Evolutionary conservation across 2,888 invertebrate species (phyloP), one percentile per base, ranked within the genome.

Genomic region (Anarsia innoxiella): DNA sequence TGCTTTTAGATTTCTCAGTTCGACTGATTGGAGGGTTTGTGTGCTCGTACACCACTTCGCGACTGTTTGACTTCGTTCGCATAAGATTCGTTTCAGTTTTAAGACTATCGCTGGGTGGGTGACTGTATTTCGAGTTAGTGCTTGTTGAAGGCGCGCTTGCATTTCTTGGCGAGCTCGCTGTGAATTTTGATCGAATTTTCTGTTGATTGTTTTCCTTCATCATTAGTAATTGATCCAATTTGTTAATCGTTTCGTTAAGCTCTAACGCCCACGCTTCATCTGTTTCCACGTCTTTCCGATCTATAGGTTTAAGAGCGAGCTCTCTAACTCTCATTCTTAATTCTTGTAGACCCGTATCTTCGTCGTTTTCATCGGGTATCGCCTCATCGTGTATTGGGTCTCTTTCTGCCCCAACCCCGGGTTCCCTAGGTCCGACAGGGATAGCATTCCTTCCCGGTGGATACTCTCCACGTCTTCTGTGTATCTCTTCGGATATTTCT

Each of bases 401-500:
- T 40, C 88, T 69, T 74, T 93, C 93, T 0, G 93, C 92, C 0
- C 93, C 93, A 0, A 93, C 93, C 1, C 93, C 93, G 0, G 93
- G 93, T 55, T 92, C 91, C 30, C 90, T 69, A 0, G 84, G 82
- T 0, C 86, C 86, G 0, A 86, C 84, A 0, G 86, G 85, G 15
- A 76, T 68, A 1, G 72, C 66, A 54, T 87, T 75, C 31, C 80
- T 80, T 0, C 71, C 78, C 0, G 78, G 78, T 0, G 71, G 79
- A 27, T 82, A 85, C 31, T 87, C 87, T 32, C 89, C 89, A 35
- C 87, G 73, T 6, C 91, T 84, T 60, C 89, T 88, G 66, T 96
- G 95, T 48, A 96, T 96, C 62, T 96, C 95, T 76, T 96, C 95
- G 5, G 96, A 96, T 43, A 97, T 97, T 51, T 91, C 90, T 70